Evolutionary conservation across 2,113 vertebrate species (phyloP), one percentile per base, ranked within the genome.

Genomic region (Lamprologus lemairii): DNA sequence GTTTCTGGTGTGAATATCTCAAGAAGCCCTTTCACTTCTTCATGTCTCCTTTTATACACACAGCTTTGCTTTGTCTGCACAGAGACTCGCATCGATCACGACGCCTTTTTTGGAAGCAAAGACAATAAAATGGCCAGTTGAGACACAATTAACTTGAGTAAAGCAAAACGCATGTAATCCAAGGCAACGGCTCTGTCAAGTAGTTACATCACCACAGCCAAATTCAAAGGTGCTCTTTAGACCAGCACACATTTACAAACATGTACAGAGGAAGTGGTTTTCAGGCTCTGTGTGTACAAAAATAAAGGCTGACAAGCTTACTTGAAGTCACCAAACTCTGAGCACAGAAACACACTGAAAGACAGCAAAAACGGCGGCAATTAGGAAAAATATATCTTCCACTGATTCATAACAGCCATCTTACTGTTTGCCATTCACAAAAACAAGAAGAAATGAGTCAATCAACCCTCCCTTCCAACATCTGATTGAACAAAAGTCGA

Each of bases 201-300:
- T 4, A 4, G 60, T 84, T 80, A 86, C 80, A 71, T 83, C 75
- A 86, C 49, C 58, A 33, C 45, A 55, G 26, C 9, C 54, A 40
- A 86, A 86, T 31, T 71, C 13, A 83, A 35, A 86, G 3, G 13
- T 78, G 31, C 14, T 82, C n/a, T 82, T 40, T n/a, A 78, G n/a
- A 75, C 19, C 3, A 63, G 7, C 54, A 35, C 57, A 55, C 73
- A 54, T 11, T 12, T 40, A 58, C 33, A 83, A 55, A 49, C 49
- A 83, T 35, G 42, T 53, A 83, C 84, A 92, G 54, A 92, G 94
- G 94, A 95, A 92, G 93, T 93, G 91, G 94, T 87, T 94, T 91
- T 87, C 58, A 58, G 55, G 26, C 51, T 87, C 13, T 7, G 45
- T 12, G n/a, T 45, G 54, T 21, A 68, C 75, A 90, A 54, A 93